phyloP scores from a whole-genome alignment of 2,888 invertebrate species.

The Lasioglossum morio region DNA sequence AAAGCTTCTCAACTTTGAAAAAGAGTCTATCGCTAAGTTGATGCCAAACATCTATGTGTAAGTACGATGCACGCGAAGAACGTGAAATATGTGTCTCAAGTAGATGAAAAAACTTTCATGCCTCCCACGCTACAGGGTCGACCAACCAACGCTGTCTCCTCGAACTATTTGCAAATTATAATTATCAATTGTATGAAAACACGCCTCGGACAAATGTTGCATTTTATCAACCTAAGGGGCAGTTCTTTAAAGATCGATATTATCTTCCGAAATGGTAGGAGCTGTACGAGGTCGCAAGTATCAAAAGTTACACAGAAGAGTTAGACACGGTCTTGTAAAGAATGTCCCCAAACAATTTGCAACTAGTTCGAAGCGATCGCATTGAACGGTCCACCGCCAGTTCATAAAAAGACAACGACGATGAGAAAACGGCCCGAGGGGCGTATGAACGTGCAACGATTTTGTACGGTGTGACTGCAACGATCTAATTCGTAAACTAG shows the following conservation, averaged over 20 bases:
- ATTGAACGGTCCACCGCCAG: neutral
- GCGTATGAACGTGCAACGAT: conserved; percentile 37
- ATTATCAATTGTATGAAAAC: neutral
- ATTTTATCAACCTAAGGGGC: too few relatives aligned
- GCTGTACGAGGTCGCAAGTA: neutral
- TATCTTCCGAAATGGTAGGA: neutral
- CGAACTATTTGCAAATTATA: neutral
- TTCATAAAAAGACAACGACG: conserved; percentile 33
- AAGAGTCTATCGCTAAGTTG: conserved; percentile 39
- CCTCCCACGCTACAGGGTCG: neutral
- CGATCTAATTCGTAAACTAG: conserved; percentile 34
- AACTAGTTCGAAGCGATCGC: neutral
- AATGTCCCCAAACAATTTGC: neutral
- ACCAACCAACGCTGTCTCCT: neutral
- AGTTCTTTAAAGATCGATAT: neutral
- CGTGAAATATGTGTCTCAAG: conserved; percentile 27
- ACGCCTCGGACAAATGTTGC: neutral
- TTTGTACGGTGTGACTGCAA: conserved; percentile 43
- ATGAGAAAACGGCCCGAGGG: conserved; percentile 37
- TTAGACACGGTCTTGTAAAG: neutral
- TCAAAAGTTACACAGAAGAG: neutral
- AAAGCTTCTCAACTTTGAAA: conserved; percentile 43
- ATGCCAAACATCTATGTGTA: conserved; percentile 40
- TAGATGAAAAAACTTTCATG: conserved; percentile 34
- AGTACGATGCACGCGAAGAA: conserved; percentile 22